Conservation (phyloP, 2,797 vertebrate species). For the Poecilia velifera region DNA sequence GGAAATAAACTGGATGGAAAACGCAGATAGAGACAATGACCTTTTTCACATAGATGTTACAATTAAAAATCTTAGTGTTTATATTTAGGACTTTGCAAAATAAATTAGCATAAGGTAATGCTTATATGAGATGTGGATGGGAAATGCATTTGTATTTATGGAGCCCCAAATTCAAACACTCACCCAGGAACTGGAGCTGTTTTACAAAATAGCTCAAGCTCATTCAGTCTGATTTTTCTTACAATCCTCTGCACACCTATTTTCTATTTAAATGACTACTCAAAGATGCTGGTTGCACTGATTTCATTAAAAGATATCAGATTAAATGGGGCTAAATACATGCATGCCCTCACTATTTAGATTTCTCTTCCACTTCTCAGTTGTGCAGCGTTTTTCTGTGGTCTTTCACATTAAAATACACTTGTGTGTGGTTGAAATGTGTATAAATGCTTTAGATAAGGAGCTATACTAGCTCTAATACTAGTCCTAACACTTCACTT, state of each 20-base stretch:
- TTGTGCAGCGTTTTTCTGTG: neutral
- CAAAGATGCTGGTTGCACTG: neutral
- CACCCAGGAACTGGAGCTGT: neutral
- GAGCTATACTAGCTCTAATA: neutral
- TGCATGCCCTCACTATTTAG: neutral
- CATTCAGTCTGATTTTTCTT: neutral
- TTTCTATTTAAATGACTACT: neutral
- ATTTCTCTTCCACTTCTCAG: neutral
- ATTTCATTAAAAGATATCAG: neutral
- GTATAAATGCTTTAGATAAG: neutral
- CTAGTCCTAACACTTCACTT: neutral
- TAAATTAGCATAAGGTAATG: neutral
- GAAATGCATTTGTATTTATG: neutral
- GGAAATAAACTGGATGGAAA: neutral
- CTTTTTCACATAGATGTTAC: neutral
- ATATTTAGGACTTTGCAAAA: neutral
- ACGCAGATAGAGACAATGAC: neutral
- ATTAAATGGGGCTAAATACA: neutral
- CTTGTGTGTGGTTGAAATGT: neutral
- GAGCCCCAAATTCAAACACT: neutral
- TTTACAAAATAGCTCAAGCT: neutral
- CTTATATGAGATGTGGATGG: neutral
- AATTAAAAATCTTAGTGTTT: neutral
- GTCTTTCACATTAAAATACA: neutral
- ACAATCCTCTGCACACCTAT: neutral